phyloP scores from a whole-genome alignment of 2,888 invertebrate species.

The Eupithecia dodoneata region DNA sequence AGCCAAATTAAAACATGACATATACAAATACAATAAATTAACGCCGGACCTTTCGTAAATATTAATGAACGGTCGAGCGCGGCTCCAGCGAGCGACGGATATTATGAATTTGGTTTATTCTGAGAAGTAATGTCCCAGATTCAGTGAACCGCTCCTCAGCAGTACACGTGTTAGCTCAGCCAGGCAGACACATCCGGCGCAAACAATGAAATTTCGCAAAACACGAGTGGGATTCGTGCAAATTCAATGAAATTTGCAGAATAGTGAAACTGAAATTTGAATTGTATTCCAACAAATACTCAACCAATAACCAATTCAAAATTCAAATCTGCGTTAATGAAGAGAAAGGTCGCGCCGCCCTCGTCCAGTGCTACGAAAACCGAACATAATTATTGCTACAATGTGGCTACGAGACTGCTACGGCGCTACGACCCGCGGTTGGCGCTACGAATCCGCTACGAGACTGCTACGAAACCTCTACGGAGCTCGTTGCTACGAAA shows the following conservation, averaged over 20 bases:
- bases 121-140: not conserved
- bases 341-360: not conserved
- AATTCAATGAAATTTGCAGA: not conserved
- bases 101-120: not conserved
- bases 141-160: not conserved
- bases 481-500: slow-evolving; percentile 1
- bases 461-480: not conserved
- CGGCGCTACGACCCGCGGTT: not conserved
- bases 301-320: not conserved
- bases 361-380: not conserved
- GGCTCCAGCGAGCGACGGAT: not conserved
- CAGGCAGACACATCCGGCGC: not conserved
- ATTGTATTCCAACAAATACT: not conserved
- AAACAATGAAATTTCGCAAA: not conserved
- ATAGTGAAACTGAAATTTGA: not conserved
- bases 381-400: not conserved
- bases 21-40: not conserved
- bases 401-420: not conserved
- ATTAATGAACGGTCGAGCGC: not conserved
- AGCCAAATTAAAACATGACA: not conserved
- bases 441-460: slow-evolving; percentile 11
- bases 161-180: not conserved
- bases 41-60: not conserved
- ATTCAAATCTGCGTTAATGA: not conserved
- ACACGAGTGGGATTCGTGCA: not conserved